These are phyloP conservation scores for Drosophila orosa DNA, from an alignment of 1,140 invertebrate species.

Conservation along the genomic window DNA sequence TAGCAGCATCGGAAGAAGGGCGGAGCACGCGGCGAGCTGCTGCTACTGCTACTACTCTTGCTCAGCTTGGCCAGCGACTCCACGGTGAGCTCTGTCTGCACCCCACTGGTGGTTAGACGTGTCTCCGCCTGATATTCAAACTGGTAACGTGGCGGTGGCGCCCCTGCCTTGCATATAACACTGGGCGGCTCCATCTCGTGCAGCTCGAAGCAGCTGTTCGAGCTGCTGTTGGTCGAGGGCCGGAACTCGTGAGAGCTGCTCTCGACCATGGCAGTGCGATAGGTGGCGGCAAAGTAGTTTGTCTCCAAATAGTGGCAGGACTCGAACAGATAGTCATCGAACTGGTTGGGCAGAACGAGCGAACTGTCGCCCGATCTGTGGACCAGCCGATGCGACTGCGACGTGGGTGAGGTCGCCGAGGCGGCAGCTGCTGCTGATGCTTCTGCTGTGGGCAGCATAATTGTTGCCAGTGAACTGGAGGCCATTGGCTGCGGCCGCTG, in stretches of 20 bases:
- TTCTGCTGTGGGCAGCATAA: conserved; percentile 52
- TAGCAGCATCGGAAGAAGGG: conserved; percentile 83
- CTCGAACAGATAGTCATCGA: conserved; percentile 83
- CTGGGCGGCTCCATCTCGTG: conserved; percentile 75
- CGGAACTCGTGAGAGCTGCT: conserved; percentile 82
- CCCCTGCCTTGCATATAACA: conserved; percentile 72
- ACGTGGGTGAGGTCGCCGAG: conserved; percentile 57
- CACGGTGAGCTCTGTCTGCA: conserved; percentile 77
- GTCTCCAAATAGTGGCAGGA: conserved; percentile 83
- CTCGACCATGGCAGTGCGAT: conserved; percentile 84
- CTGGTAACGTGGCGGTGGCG: conserved; percentile 43
- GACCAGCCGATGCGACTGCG: conserved; percentile 73
- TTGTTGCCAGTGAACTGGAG: conserved; percentile 63
- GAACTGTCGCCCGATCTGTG: conserved; percentile 42
- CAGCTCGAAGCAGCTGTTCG: conserved; percentile 77
- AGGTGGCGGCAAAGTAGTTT: conserved; percentile 83
- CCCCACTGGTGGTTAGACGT: conserved; percentile 77
- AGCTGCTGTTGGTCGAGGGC: conserved; percentile 76
- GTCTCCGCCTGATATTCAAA: conserved; percentile 56
- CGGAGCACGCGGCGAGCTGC: conserved; percentile 41
- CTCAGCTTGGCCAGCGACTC: conserved; percentile 70
- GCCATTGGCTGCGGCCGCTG: conserved; percentile 59
- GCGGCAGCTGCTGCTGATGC: conserved; percentile 20
- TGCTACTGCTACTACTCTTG: conserved; percentile 27
- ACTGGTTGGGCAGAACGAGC: conserved; percentile 63